Evolutionary conservation across 2,797 vertebrate species (phyloP), one percentile per base, ranked within the genome.

Genomic region (Onychomys arenicola): DNA sequence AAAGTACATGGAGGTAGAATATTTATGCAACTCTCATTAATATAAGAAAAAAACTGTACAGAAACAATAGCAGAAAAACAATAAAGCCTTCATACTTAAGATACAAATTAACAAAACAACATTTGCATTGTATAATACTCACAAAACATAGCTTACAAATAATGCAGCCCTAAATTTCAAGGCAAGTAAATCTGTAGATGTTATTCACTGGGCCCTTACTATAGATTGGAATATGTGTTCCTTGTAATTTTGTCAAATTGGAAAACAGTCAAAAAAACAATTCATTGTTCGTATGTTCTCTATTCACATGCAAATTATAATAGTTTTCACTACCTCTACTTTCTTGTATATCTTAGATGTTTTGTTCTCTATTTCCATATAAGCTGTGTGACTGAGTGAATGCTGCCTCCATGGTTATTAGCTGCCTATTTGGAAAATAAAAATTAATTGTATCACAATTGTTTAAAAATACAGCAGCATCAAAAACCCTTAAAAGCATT

Each of bases 401-500:
- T 95, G 92, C 25, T 91, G 19, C 0, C 29, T 82, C 46, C 95
- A 4, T 43, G 65, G 1, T 93, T 65, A 95, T 94, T 95, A 97
- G 10, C 43, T 96, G 49, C 0, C 27, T 84, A 49, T 61, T 61
- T 77, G 52, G 0, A 77, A 2, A 94, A 37, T 75, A 92, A 43
- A 96, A 93, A 40, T 93, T 93, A 52, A 96, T 96, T 96, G 65
- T 17, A 46, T 40, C 78, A 77, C 14, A 95, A 32, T 83, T 97
- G 3, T 93, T 97, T 97, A 91, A 85, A 98, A 97, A 29, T 90
- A n/a, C 5, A 80, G 61, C 25, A 93, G 6, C 46, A 97, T 95
- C 69, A 98, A 96, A 96, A 91, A 95, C 85, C 91, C 25, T 93
- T 91, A 2, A 84, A 92, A 94, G 12, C 76, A 94, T 97, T 96